Percentiles rank a stretch among this genome's conserved stretches.
These are phyloP conservation scores for Tenrec ecaudatus DNA, from an alignment of 2,113 vertebrate species.

Conservation along the genomic window DNA sequence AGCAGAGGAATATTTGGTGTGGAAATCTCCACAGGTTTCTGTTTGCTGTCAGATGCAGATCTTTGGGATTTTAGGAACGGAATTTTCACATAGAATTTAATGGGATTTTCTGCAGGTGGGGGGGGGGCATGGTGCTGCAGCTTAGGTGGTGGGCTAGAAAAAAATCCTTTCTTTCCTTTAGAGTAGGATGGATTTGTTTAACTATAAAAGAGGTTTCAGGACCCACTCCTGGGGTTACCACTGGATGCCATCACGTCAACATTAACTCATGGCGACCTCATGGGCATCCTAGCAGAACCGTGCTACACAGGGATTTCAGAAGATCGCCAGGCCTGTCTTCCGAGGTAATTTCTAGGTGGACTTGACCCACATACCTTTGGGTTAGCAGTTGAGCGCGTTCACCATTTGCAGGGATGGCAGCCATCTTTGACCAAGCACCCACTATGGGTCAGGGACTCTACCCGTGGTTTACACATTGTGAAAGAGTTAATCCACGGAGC, in stretches of 20 bases:
- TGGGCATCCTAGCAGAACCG: neutral
- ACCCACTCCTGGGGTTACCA: neutral
- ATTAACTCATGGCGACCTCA: neutral
- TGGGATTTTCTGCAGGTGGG: neutral
- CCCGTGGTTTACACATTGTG: neutral
- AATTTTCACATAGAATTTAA: neutral
- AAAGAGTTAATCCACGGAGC: no score
- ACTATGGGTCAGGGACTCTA: neutral
- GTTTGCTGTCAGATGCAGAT: conserved; percentile 15
- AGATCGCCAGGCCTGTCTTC: neutral
- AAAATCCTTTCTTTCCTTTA: neutral
- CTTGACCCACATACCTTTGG: neutral
- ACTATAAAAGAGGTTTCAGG: neutral
- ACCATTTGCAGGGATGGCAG: neutral
- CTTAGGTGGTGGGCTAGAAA: neutral
- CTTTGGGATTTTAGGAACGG: conserved; percentile 35
- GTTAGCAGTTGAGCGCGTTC: neutral
- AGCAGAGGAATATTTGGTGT: neutral
- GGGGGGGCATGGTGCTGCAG: neutral
- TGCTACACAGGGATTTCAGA: neutral
- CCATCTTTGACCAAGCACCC: no score
- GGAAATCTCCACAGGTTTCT: neutral
- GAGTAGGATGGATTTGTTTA: neutral
- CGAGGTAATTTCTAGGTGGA: neutral
- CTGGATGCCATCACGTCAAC: neutral